Percentiles rank a stretch among this genome's conserved stretches.
Evolutionary conservation across 1,140 invertebrate species (phyloP).

Genomic region (Limonius californicus): DNA sequence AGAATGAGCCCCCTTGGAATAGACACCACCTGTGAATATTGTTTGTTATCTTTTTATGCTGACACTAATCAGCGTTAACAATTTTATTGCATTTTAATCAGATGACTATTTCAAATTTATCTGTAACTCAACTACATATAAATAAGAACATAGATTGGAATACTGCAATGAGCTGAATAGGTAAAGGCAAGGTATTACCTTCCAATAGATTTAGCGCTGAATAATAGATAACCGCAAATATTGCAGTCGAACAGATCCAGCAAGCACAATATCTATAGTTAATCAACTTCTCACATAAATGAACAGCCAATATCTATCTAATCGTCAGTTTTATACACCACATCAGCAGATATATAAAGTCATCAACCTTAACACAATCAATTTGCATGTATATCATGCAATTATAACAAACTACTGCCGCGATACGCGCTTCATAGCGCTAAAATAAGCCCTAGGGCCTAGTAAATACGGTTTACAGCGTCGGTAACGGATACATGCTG

Average conservation of each 20-base stretch:
- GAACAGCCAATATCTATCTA: background rate
- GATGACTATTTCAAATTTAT: too few relatives aligned
- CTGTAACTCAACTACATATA: too few relatives aligned
- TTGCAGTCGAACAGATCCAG: background rate
- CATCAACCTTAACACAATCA: conserved; percentile 45
- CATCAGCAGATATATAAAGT: conserved; percentile 30
- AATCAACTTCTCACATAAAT: background rate
- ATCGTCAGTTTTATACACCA: background rate
- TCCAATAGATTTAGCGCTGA: background rate
- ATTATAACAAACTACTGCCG: conserved; percentile 32
- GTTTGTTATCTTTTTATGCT: too few relatives aligned
- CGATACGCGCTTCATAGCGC: conserved; percentile 23
- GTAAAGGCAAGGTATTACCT: background rate
- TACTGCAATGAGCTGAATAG: too few relatives aligned
- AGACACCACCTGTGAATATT: too few relatives aligned
- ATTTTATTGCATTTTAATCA: too few relatives aligned
- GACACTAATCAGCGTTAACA: too few relatives aligned
- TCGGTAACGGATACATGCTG: conserved; percentile 25
- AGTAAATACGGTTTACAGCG: conserved; percentile 17
- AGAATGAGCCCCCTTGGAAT: too few relatives aligned
- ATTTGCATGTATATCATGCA: conserved; percentile 47
- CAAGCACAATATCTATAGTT: background rate
- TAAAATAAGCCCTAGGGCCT: conserved; percentile 29
- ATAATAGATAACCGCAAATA: background rate
- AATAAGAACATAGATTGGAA: too few relatives aligned